Base-by-base conservation (phyloP, 1,140 invertebrate species). In the Lasaia peninsularis region DNA sequence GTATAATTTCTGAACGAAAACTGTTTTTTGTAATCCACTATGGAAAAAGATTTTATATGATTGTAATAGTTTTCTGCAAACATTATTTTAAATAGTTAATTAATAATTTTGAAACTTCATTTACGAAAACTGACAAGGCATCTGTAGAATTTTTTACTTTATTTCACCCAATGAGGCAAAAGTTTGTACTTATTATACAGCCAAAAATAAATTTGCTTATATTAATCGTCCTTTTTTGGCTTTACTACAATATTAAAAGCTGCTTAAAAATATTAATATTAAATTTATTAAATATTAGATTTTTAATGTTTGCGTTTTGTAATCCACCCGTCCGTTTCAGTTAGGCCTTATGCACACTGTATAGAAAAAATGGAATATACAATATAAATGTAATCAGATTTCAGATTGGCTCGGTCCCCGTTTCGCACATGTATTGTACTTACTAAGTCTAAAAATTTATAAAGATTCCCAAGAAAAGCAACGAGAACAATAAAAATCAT, bases 401-500 rank as follows among this genome's bases (percentile, higher is more conserved):
- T 44, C 10, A 18, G 14, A 2, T 11, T 44, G 37, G 37, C 37
- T 68, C 76, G 65, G 60, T 63, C 73, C 77, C 77, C 77, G 75
- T 71, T 63, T 69, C 49, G 60, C 58, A 76, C 60, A 77, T 73
- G 65, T 73, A 79, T 73, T 78, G 74, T 78, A 78, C 72, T 75
- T 78, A 79, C 79, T 80, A 82, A 74, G 56, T 73, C 76, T 85
- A 80, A 71, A 75, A 81, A 83, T 82, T 70, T 71, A 87, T 88
- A 88, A 85, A 88, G 70, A 83, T 83, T 80, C 80, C 78, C 82
- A 87, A 82, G 79, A 69, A 86, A 88, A 88, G 73, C 78, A 88
- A 88, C 85, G 74, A 83, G 82, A 88, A 88, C 80, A 85, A 84
- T 87, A 75, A 87, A 85, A 83, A 85, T 85, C 78, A 83, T 84